phyloP scores from a whole-genome alignment of 2,113 vertebrate genomes.

The Engraulis encrasicolus region DNA sequence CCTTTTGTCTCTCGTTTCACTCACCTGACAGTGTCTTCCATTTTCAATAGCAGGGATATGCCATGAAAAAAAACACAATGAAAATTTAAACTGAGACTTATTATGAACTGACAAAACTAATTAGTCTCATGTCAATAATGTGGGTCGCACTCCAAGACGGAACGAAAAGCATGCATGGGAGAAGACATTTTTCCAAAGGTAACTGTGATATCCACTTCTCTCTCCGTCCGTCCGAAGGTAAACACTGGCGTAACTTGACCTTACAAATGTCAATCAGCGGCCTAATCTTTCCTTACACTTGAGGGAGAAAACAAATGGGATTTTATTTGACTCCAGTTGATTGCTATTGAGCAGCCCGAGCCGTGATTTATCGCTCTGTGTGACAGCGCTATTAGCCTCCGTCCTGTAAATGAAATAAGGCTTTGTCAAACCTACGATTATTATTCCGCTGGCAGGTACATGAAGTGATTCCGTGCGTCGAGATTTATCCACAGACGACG shows the following conservation, averaged over 20 bases:
- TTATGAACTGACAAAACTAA: not conserved
- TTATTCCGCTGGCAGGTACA: conserved; percentile 58
- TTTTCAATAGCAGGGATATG: not conserved
- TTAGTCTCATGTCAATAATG: not conserved
- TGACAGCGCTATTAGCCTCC: conserved; percentile 67
- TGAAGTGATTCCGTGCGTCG: conserved; percentile 53
- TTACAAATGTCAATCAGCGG: conserved; percentile 47
- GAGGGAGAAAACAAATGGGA: conserved; percentile 34
- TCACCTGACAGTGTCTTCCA: not conserved
- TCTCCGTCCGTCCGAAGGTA: not conserved
- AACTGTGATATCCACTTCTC: not conserved
- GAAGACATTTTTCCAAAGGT: not conserved
- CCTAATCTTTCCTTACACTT: conserved; percentile 34
- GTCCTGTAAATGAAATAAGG: conserved; percentile 63
- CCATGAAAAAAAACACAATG: not conserved
- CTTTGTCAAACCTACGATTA: conserved; percentile 57
- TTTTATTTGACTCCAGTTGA: conserved; percentile 59
- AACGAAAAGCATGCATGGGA: not conserved
- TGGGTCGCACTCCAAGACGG: not conserved
- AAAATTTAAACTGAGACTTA: not conserved
- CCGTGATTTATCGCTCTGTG: conserved; percentile 65
- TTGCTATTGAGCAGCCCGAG: conserved; percentile 64
- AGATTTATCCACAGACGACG: conserved; percentile 61
- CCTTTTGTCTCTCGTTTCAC: not conserved
- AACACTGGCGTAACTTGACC: conserved; percentile 39